Percentiles rank a stretch among this genome's conserved stretches.
phyloP scores from a whole-genome alignment of 2,888 invertebrate genomes.

The Uropetala carovei region DNA sequence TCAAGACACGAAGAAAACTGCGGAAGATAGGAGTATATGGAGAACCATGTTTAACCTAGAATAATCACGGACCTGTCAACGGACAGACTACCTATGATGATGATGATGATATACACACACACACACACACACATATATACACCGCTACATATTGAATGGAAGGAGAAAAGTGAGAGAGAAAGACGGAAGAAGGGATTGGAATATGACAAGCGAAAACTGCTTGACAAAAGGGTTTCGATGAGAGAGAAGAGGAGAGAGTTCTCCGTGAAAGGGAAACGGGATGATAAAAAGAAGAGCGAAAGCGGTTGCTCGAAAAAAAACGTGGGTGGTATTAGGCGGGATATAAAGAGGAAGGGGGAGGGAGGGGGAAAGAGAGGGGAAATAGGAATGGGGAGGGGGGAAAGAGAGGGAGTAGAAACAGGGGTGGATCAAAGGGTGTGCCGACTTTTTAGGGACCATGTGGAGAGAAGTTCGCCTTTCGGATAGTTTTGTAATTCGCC shows the following conservation, averaged over 20 bases:
- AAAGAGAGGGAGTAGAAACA: neutral
- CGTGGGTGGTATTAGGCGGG: conserved; percentile 43
- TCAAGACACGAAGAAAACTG: too few species aligned
- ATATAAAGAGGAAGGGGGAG: neutral
- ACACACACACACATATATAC: too few species aligned
- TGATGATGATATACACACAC: too few species aligned
- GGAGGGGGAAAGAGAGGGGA: neutral
- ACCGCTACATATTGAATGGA: conserved; percentile 25
- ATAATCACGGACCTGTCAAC: too few species aligned
- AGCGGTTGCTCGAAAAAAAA: conserved; percentile 28
- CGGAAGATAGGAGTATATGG: too few species aligned
- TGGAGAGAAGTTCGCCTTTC: neutral
- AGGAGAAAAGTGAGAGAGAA: neutral
- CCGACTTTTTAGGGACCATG: conserved; percentile 9
- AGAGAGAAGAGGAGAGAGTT: neutral
- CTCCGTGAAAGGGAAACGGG: neutral
- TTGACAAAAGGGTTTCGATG: conserved; percentile 54
- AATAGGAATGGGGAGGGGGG: neutral
- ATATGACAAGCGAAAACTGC: conserved; percentile 62
- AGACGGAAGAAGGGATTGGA: neutral
- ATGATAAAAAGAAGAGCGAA: neutral
- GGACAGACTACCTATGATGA: too few species aligned
- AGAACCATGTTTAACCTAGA: too few species aligned
- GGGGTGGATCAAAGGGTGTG: conserved; percentile 42
- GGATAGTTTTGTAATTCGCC: conserved; percentile 59